Evolutionary conservation across 64 coral and sea anemone species (phyloP), one percentile per base, ranked within the genome.

Genomic region (Montipora foliosa): DNA sequence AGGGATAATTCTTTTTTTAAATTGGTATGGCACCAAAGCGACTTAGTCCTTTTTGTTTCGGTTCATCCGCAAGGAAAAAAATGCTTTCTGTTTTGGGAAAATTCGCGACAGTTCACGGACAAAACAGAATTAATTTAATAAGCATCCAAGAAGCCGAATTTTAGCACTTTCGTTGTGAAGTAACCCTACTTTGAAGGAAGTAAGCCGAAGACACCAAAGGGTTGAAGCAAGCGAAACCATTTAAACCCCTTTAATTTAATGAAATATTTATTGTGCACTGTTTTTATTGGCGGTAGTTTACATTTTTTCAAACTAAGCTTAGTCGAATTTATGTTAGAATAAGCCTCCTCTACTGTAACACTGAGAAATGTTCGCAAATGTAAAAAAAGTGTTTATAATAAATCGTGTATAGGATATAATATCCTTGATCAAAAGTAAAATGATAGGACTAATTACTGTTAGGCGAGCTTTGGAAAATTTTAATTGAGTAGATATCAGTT

Each of bases 261-360:
- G 15, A 86, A 86, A 86, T 86, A 86, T 86, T 86, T 72, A 86
- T 86, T 86, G 82, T 86, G n/a, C 46, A 47, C 14, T 50, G 66
- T 50, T 19, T 86, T 86, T 37, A 21, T 49, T 85, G 82, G 69
- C 49, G 64, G 10, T 67, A 16, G 62, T 85, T n/a, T 83, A 49
- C 17, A 6, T n/a, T 70, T 71, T 47, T 64, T 19, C 10, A 85
- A 69, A 69, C 6, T n/a, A 67, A 69, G 12, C 66, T n/a, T 86
- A 17, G 17, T 86, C 68, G 19, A 70, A 49, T 86, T 57, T 17
- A 19, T 50, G 11, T 20, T 45, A 21, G 19, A 71, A 15, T 24
- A 0, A 21, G 68, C 20, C 20, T 21, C 20, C 20, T 24, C 8
- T 71, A 5, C 19, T 71, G 20, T 46, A 50, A 48, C 6, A 78